Percentiles rank a stretch among this genome's conserved stretches.
phyloP scores from a whole-genome alignment of 2,113 vertebrate genomes.

The Lophius piscatorius region DNA sequence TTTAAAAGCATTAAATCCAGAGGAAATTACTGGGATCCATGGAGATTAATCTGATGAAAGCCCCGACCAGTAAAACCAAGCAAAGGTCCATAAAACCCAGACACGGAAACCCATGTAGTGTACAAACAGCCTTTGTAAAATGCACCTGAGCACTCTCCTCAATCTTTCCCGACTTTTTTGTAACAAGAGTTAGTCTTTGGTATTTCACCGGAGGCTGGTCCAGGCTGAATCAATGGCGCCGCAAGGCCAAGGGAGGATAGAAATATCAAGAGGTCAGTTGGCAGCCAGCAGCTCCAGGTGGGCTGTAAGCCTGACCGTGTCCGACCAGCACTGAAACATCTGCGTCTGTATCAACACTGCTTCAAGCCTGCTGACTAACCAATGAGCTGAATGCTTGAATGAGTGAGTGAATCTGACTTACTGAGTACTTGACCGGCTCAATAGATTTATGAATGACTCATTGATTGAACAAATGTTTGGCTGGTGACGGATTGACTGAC shows the following conservation, averaged over 20 bases:
- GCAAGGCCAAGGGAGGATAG: slow-evolving; percentile 36
- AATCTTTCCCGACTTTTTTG: not conserved
- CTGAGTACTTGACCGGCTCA: slow-evolving; percentile 13
- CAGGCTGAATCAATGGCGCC: not conserved
- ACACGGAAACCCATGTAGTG: slow-evolving; percentile 9
- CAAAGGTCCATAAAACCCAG: slow-evolving; percentile 23
- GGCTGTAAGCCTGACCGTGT: slow-evolving; percentile 24
- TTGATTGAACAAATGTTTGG: slow-evolving; percentile 48
- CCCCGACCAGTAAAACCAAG: slow-evolving; percentile 17
- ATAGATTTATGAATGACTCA: slow-evolving; percentile 39
- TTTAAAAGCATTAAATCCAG: not conserved
- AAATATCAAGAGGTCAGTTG: slow-evolving; percentile 59
- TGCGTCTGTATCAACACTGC: slow-evolving; percentile 22
- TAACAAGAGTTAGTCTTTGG: too few relatives aligned
- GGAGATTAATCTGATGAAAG: slow-evolving; percentile 14
- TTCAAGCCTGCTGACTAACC: slow-evolving; percentile 29
- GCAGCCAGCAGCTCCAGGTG: slow-evolving; percentile 61
- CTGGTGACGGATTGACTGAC: slow-evolving; percentile 27
- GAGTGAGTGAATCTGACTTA: slow-evolving; percentile 34
- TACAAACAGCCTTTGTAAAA: slow-evolving; percentile 16
- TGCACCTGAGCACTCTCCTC: not conserved
- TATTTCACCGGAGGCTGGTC: too few relatives aligned
- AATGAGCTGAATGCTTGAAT: slow-evolving; percentile 26
- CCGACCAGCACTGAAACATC: slow-evolving; percentile 30
- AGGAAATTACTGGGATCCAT: slow-evolving; percentile 3